These are phyloP conservation scores for Cossypha niveicapilla DNA, from an alignment of 2,797 vertebrate genomes.

Conservation along the genomic window DNA sequence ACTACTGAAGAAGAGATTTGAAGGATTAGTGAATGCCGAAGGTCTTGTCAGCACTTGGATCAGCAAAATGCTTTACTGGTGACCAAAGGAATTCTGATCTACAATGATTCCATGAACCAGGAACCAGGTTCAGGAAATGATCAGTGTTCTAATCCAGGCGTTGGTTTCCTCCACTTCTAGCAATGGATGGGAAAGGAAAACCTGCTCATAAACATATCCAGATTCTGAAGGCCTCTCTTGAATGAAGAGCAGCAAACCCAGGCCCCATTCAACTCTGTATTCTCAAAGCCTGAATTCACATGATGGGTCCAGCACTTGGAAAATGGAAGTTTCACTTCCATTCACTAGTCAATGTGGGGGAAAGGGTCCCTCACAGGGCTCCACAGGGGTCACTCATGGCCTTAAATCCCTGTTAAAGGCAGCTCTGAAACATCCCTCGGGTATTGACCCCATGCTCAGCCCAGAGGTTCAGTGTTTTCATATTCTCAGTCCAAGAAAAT, in stretches of 20 bases:
- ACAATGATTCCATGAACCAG: fast-evolving
- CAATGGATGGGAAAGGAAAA: background rate
- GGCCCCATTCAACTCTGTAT: background rate
- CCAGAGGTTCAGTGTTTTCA: background rate
- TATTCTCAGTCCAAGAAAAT: background rate
- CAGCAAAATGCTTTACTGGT: background rate
- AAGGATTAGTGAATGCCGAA: background rate
- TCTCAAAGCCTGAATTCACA: background rate
- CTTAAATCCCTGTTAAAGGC: background rate
- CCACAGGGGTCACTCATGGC: background rate
- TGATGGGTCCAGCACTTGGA: background rate
- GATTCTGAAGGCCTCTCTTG: background rate
- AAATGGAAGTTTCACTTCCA: background rate
- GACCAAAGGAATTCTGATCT: background rate
- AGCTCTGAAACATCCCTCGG: background rate
- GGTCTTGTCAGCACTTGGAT: background rate
- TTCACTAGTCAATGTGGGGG: background rate
- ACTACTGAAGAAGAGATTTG: background rate
- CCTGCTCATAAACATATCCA: background rate
- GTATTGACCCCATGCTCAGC: background rate
- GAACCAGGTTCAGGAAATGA: background rate
- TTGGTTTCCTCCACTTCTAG: background rate
- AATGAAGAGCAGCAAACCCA: background rate
- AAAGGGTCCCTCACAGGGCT: background rate
- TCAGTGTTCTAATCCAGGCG: background rate